Percentiles rank a stretch among this genome's conserved stretches.
phyloP scores from a whole-genome alignment of 2,888 invertebrate species.

The Microdon myrmicae region DNA sequence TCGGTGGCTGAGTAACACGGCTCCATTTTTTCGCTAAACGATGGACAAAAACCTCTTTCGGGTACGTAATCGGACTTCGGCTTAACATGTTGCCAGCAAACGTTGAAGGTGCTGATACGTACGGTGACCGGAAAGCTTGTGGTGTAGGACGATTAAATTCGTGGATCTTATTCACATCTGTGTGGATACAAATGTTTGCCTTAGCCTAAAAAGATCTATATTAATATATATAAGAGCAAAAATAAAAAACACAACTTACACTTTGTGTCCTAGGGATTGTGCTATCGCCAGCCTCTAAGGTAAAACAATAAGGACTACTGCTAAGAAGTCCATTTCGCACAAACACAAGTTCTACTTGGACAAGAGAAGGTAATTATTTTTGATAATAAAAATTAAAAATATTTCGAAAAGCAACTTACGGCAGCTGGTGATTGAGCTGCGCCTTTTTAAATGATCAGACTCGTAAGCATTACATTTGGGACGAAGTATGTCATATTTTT shows the following conservation, averaged over 20 bases:
- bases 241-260: conserved; percentile 42
- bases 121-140: conserved; percentile 56
- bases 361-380: not conserved
- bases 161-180: conserved; percentile 60
- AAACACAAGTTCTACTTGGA: conserved; percentile 60
- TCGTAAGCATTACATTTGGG: conserved; percentile 63
- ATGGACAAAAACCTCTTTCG: conserved; percentile 62
- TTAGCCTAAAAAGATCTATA: conserved; percentile 54
- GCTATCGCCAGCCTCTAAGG: conserved; percentile 69
- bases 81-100: conserved; percentile 44
- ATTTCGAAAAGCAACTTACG: conserved; percentile 58
- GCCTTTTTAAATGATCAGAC: conserved; percentile 62
- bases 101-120: conserved; percentile 54
- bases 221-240: not conserved
- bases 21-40: conserved; percentile 67
- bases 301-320: conserved; percentile 67
- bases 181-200: conserved; percentile 66
- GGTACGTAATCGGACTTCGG: conserved; percentile 57
- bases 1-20: conserved; percentile 67
- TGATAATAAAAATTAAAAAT: not conserved
- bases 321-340: conserved; percentile 61
- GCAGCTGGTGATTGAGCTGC: conserved; percentile 64
- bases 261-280: conserved; percentile 62
- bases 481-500: conserved; percentile 58
- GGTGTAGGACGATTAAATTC: conserved; percentile 61